These are phyloP conservation scores for Synergus itoensis DNA, from an alignment of 2,888 invertebrate genomes.

Conservation along the genomic window DNA sequence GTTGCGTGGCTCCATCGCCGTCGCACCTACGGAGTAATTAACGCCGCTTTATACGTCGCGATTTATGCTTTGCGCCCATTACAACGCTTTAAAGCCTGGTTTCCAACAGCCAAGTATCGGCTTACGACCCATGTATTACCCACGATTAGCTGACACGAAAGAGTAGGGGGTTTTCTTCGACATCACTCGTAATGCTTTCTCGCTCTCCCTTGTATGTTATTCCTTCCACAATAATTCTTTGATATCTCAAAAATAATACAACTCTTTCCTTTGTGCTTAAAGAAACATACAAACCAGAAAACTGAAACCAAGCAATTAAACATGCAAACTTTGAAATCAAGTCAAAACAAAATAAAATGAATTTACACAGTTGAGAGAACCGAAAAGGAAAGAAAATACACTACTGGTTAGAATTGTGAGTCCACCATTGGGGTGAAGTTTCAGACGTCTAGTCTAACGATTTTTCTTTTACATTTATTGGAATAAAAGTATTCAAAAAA, in stretches of 20 bases:
- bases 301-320: neutral
- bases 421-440: too few species aligned
- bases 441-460: too few species aligned
- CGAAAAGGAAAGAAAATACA: too few species aligned
- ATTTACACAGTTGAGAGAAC: too few species aligned
- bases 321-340: neutral
- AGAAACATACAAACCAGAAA: neutral
- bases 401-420: too few species aligned
- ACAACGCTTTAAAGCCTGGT: conserved; percentile 62
- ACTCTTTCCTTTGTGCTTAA: neutral
- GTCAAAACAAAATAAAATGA: neutral
- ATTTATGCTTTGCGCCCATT: conserved; percentile 65
- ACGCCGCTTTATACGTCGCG: conserved; percentile 64
- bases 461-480: too few species aligned
- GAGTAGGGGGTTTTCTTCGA: conserved; percentile 50
- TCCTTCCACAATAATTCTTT: conserved; percentile 2
- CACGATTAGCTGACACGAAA: conserved; percentile 55
- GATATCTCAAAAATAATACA: conserved; percentile 10
- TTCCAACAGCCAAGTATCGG: conserved; percentile 61
- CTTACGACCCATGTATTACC: conserved; percentile 58
- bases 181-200: conserved; percentile 53
- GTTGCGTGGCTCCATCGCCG: conserved; percentile 48
- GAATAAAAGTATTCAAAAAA: too few species aligned
- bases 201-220: conserved; percentile 42
- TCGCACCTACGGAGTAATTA: conserved; percentile 65